These are phyloP conservation scores for Agapetus fuscipes DNA, from an alignment of 2,888 invertebrate species.

Conservation along the genomic window DNA sequence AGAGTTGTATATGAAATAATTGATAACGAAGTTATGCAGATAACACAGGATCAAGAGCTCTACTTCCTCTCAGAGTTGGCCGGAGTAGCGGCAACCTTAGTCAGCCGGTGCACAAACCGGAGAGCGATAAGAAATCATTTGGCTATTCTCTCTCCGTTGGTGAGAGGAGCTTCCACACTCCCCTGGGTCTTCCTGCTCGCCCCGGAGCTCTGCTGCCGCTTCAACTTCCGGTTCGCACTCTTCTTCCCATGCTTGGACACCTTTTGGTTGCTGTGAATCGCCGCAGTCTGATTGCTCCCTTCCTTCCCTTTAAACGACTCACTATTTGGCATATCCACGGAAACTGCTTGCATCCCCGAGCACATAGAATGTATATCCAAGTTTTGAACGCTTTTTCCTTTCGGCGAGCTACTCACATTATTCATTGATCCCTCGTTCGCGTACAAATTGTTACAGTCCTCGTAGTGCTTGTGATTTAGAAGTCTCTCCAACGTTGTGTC, in stretches of 20 bases:
- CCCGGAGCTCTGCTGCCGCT: constrained; percentile 2
- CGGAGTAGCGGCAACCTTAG: no score
- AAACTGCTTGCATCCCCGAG: constrained; percentile 10
- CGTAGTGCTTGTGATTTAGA: no score
- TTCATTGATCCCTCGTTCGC: background rate
- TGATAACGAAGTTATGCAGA: no score
- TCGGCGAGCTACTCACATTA: background rate
- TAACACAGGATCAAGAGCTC: no score
- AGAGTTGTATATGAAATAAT: no score
- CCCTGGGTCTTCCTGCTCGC: background rate
- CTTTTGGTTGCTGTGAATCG: no score
- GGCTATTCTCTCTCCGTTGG: constrained; percentile 20
- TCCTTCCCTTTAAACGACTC: background rate
- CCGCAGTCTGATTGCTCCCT: background rate
- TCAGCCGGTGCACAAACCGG: constrained; percentile 38
- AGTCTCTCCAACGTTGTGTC: no score
- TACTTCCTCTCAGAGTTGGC: no score
- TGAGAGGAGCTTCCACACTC: constrained; percentile 1
- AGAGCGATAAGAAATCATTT: constrained; percentile 43
- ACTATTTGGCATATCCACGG: background rate
- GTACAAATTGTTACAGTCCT: no score
- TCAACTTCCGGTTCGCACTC: constrained; percentile 32
- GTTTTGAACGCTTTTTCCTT: constrained; percentile 3
- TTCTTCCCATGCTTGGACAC: constrained; percentile 28
- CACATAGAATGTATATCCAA: constrained; percentile 10